These are phyloP conservation scores for Chrysolina oricalcia DNA, from an alignment of 2,888 invertebrate genomes.

Conservation along the genomic window DNA sequence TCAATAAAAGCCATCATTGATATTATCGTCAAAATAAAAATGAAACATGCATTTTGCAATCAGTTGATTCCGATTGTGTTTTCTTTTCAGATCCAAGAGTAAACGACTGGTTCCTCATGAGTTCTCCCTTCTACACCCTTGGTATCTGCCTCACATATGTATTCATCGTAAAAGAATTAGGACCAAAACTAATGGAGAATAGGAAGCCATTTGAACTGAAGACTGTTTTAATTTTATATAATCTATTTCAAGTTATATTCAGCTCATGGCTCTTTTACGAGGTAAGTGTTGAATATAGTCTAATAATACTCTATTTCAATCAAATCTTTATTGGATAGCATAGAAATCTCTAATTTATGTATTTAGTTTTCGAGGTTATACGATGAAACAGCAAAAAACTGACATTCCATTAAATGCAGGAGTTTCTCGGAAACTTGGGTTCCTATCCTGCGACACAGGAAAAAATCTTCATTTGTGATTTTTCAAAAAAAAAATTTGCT, in stretches of 20 bases:
- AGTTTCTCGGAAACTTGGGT: no score
- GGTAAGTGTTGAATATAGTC: conserved; percentile 79
- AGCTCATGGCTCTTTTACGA: conserved; percentile 94
- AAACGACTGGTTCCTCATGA: conserved; percentile 91
- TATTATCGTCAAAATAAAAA: no score
- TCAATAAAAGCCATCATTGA: no score
- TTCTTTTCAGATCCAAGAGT: conserved; percentile 87
- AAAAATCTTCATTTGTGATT: no score
- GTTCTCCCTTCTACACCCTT: conserved; percentile 89
- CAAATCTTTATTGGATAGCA: no score
- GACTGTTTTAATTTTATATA: conserved; percentile 87
- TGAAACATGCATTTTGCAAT: background rate
- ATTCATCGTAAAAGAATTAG: conserved; percentile 86
- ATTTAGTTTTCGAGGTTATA: no score
- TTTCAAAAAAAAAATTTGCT: no score
- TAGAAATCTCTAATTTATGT: no score
- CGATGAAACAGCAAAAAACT: no score
- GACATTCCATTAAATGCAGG: no score
- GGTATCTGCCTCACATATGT: conserved; percentile 88
- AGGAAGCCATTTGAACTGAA: conserved; percentile 90
- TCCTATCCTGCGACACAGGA: no score
- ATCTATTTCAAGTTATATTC: conserved; percentile 91
- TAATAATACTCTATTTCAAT: no score
- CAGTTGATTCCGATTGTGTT: conserved; percentile 17
- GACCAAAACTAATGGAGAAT: conserved; percentile 92